phyloP scores from a whole-genome alignment of 2,797 vertebrate genomes.

The Sebastes hubbsi region DNA sequence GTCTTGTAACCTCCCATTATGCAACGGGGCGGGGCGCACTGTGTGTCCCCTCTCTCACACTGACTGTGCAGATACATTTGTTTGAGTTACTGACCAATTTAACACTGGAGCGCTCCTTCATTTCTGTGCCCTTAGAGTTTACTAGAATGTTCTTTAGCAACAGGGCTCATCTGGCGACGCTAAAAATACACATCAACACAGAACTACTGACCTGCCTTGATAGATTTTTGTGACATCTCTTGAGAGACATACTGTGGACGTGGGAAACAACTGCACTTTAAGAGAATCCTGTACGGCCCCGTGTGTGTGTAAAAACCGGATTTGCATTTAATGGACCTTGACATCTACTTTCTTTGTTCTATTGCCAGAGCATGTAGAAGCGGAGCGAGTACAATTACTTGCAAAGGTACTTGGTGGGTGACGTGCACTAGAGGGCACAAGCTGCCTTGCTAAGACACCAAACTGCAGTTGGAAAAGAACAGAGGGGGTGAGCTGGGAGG shows the following conservation, averaged over 20 bases:
- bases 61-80: constrained; percentile 49
- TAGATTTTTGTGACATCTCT: background rate
- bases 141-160: background rate
- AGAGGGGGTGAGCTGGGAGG: constrained; percentile 17
- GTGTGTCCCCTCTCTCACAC: constrained; percentile 47
- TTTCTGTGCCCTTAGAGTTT: constrained; percentile 26
- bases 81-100: constrained; percentile 48
- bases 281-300: constrained; percentile 6
- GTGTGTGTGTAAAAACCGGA: constrained; percentile 16
- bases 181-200: background rate
- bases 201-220: background rate
- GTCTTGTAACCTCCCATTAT: constrained; percentile 60
- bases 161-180: background rate
- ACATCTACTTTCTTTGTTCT: background rate
- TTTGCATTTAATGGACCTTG: background rate
- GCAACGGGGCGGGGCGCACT: constrained; percentile 53
- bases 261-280: background rate
- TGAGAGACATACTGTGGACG: background rate
- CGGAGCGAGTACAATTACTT: constrained; percentile 1
- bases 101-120: constrained; percentile 20
- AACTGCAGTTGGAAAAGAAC: constrained; percentile 9
- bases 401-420: constrained; percentile 25
- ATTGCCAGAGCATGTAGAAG: background rate
- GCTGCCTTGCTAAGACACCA: constrained; percentile 68
- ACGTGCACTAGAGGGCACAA: constrained; percentile 85